Evolutionary conservation across 2,797 vertebrate species (phyloP), one percentile per base, ranked within the genome.

Genomic region (Smutsia temminckii): DNA sequence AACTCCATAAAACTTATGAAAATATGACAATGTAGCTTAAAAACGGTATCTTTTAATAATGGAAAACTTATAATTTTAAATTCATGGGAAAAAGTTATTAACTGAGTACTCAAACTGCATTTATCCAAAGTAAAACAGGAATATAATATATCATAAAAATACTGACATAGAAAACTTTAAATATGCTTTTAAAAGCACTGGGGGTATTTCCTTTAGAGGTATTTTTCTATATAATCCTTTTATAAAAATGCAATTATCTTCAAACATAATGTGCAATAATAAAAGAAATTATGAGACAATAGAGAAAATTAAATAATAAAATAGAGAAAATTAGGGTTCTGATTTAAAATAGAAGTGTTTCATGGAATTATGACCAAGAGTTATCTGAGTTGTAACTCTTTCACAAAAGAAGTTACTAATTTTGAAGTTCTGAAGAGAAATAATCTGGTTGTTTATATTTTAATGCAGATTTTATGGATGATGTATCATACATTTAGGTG

Each of bases 381-480:
- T 91, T 83, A 86, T 25, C 12, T 74, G 37, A 87, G 49, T 21
- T 96, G 16, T 66, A 92, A 79, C 23, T 46, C 29, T 68, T 71
- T 86, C 32, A 20, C 37, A 21, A 93, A 93, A 57, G 88, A 85
- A n/a, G 18, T 71, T 74, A 61, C 25, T 64, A 79, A 86, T 80
- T 85, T 74, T 91, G 25, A 95, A 75, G 29, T 85, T 88, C 63
- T 68, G 11, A 89, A 91, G n/a, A 61, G 27, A 87, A 90, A 66
- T 66, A 95, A 79, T 53, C n/a, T 37, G 23, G 34, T 72, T 93
- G 5, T 75, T 90, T 88, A 92, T 87, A 66, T 78, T 93, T 96
- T 91, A 94, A 71, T 68, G 16, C 3, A 63, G n/a, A 93, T 51
- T 77, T 93, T 85, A 83, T 69, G 37, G 18, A 79, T 64, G 14